phyloP scores from a whole-genome alignment of 1,140 invertebrate genomes.

The Drosophila jambulina region DNA sequence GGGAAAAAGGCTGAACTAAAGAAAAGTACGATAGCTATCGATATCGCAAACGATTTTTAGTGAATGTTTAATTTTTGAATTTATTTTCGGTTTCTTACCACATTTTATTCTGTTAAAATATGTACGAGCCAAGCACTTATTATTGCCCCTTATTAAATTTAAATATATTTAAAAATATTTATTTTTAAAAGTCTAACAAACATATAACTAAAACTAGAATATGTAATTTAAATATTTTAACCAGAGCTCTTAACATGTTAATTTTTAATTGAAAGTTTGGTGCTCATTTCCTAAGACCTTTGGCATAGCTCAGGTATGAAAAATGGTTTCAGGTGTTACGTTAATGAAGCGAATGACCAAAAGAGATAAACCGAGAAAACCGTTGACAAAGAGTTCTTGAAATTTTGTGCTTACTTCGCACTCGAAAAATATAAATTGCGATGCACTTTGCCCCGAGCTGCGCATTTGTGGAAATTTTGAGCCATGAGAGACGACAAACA shows the following conservation, averaged over 20 bases:
- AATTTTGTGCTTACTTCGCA: constrained; percentile 67
- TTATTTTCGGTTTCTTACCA: not conserved
- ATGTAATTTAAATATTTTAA: not conserved
- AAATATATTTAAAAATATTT: not conserved
- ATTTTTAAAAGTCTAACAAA: no score
- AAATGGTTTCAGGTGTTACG: constrained; percentile 37
- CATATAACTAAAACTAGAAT: not conserved
- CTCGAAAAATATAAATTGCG: constrained; percentile 57
- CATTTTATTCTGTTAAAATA: not conserved
- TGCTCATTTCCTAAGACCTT: constrained; percentile 32
- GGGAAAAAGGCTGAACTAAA: not conserved
- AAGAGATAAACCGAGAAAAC: constrained; percentile 17
- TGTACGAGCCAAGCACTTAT: not conserved
- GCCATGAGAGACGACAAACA: constrained; percentile 52
- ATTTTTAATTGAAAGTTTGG: not conserved
- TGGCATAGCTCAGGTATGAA: constrained; percentile 10
- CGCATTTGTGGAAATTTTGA: constrained; percentile 55
- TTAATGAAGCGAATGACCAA: constrained; percentile 27
- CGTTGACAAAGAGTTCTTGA: constrained; percentile 50
- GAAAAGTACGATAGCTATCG: constrained; percentile 1
- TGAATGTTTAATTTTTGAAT: constrained; percentile 1
- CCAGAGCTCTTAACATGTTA: not conserved
- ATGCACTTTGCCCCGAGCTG: constrained; percentile 25
- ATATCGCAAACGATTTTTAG: not conserved
- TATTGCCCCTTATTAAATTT: not conserved